A percentile compares a stretch with the other conserved stretches of the same genome.
phyloP scores from a whole-genome alignment of 2,113 vertebrate genomes.

The Puma concolor region DNA sequence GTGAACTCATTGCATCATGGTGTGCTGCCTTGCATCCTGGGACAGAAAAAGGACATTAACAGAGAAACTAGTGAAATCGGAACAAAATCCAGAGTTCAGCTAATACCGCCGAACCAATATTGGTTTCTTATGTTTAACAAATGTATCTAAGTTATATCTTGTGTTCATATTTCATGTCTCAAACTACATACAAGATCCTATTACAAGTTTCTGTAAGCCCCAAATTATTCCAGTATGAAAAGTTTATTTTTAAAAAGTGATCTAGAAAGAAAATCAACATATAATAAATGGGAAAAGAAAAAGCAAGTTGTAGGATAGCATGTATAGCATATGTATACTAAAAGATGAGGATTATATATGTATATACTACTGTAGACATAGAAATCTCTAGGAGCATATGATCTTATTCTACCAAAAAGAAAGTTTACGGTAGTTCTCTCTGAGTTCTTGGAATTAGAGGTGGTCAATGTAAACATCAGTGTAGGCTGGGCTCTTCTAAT shows the following conservation, averaged over 20 bases:
- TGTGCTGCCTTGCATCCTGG: not conserved
- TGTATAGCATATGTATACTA: not conserved
- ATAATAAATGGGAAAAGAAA: constrained; percentile 3
- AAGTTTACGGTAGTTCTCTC: not conserved
- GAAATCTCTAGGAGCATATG: not conserved
- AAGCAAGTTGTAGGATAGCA: not conserved
- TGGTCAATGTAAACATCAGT: not conserved
- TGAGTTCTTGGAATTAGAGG: not conserved
- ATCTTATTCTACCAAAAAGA: not conserved
- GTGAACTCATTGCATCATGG: not conserved
- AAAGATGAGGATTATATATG: not conserved
- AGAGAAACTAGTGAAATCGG: not conserved
- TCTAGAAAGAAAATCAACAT: not conserved
- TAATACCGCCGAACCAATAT: not conserved
- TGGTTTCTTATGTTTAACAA: constrained; percentile 17
- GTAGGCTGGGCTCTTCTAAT: not conserved
- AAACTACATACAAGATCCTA: not conserved
- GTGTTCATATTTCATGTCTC: not conserved
- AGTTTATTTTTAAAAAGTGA: not conserved
- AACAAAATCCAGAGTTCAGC: not conserved
- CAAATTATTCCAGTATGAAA: constrained; percentile 17
- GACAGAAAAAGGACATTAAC: not conserved
- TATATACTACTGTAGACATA: not conserved
- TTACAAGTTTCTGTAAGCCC: not conserved
- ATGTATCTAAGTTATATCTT: not conserved